Percentiles rank a stretch among this genome's conserved stretches.
Conservation (phyloP, 2,113 vertebrate species). For the Xiphias gladius region DNA sequence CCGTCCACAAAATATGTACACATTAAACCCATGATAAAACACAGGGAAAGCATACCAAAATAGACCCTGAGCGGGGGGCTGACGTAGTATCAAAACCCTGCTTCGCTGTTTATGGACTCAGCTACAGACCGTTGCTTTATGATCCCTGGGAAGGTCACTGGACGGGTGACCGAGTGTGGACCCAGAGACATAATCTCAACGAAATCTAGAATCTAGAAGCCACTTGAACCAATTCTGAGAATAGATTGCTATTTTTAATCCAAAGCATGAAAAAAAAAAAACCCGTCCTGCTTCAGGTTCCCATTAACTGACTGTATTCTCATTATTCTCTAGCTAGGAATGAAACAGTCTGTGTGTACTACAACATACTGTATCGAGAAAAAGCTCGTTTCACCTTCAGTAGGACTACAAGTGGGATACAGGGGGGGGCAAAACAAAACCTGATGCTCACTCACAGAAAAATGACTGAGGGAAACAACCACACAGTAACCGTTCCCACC, state of each 20-base stretch:
- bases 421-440: slow-evolving; percentile 13
- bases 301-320: neutral
- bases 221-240: slow-evolving; percentile 50
- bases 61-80: slow-evolving; percentile 17
- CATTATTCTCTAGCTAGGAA: neutral
- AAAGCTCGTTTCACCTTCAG: slow-evolving; percentile 15
- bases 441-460: slow-evolving; percentile 21
- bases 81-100: neutral
- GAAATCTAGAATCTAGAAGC: slow-evolving; percentile 44
- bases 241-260: slow-evolving; percentile 54
- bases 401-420: neutral
- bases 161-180: slow-evolving; percentile 15
- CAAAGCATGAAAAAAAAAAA: neutral
- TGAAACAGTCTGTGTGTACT: neutral
- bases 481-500: slow-evolving; percentile 8
- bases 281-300: slow-evolving; percentile 1
- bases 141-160: slow-evolving; percentile 19
- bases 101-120: neutral
- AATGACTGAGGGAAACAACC: slow-evolving; percentile 27
- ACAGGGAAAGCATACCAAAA: slow-evolving; percentile 37
- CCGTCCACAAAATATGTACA: slow-evolving; percentile 48
- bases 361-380: neutral
- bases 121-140: slow-evolving; percentile 15
- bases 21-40: slow-evolving; percentile 62
- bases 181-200: slow-evolving; percentile 23